Conservation (phyloP, 2,797 vertebrate species). For the Vultur gryphus region DNA sequence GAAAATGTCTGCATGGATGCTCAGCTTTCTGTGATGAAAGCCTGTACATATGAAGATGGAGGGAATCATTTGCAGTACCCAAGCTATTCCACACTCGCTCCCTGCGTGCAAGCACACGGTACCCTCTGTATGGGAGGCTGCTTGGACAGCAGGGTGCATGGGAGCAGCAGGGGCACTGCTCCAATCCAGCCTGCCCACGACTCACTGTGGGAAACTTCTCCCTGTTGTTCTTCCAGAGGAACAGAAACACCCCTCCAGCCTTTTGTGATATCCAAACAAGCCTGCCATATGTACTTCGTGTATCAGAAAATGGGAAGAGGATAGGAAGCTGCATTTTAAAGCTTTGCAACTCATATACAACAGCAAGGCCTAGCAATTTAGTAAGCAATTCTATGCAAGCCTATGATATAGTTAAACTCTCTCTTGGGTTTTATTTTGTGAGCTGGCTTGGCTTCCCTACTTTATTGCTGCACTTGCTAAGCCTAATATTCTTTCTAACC, state of each 20-base stretch:
- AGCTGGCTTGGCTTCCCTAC: not conserved
- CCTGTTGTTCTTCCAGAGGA: not conserved
- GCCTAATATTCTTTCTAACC: not conserved
- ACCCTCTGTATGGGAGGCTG: not conserved
- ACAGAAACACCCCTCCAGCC: not conserved
- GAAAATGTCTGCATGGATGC: not conserved
- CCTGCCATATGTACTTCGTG: not conserved
- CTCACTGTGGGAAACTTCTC: not conserved
- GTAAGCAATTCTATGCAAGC: not conserved
- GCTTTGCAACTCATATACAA: not conserved
- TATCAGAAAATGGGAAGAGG: not conserved
- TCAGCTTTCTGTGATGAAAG: not conserved
- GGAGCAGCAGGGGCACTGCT: not conserved
- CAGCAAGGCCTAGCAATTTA: not conserved
- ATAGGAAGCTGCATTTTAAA: not conserved
- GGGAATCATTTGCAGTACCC: not conserved
- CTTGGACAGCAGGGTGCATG: not conserved
- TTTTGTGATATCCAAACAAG: not conserved
- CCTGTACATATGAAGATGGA: not conserved
- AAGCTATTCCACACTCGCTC: not conserved
- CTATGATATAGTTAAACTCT: not conserved
- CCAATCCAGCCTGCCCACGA: not conserved
- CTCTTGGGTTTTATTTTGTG: not conserved
- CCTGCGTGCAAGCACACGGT: rapidly evolving
- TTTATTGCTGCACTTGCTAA: not conserved